Evolutionary conservation across 2,888 invertebrate genomes (phyloP).

Genomic region (Drosophila macrothrix): DNA sequence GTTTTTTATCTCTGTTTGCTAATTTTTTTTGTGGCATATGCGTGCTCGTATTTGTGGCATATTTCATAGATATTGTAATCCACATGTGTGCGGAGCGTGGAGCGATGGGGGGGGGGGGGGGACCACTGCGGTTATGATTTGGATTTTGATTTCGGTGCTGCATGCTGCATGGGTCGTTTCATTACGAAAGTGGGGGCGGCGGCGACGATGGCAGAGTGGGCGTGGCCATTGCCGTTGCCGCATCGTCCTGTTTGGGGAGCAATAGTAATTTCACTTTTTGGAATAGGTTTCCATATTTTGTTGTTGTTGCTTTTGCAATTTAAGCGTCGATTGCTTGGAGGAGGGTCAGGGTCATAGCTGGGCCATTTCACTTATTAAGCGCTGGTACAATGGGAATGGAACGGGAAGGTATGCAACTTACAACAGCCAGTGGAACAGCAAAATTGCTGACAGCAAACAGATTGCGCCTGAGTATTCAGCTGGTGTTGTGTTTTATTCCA

Average conservation of each 20-base stretch:
- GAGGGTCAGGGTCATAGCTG: slow-evolving; percentile 45
- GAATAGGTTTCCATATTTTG: slow-evolving; percentile 15
- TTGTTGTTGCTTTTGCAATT: slow-evolving; percentile 26
- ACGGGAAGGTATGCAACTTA: background rate
- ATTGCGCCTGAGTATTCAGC: background rate
- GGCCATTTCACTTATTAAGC: background rate
- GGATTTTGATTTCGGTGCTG: slow-evolving; percentile 36
- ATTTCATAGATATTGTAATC: slow-evolving; percentile 70
- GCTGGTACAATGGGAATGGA: slow-evolving; percentile 5
- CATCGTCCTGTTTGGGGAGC: slow-evolving; percentile 49
- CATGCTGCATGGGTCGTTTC: slow-evolving; percentile 44
- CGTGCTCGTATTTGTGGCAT: slow-evolving; percentile 66
- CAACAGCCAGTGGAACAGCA: background rate
- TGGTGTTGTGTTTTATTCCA: background rate
- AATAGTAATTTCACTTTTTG: slow-evolving; percentile 57
- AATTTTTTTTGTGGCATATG: slow-evolving; percentile 29
- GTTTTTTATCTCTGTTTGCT: slow-evolving; percentile 9
- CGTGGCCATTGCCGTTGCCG: slow-evolving; percentile 24
- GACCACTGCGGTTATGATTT: slow-evolving; percentile 42
- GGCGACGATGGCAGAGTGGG: slow-evolving; percentile 1
- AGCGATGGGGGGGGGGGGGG: background rate
- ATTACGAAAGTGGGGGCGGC: slow-evolving; percentile 36
- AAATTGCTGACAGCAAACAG: background rate
- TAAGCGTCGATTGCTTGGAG: slow-evolving; percentile 17
- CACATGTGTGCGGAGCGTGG: slow-evolving; percentile 23